Conservation (phyloP, 2,113 vertebrate genomes). For the Hymenochirus boettgeri region DNA sequence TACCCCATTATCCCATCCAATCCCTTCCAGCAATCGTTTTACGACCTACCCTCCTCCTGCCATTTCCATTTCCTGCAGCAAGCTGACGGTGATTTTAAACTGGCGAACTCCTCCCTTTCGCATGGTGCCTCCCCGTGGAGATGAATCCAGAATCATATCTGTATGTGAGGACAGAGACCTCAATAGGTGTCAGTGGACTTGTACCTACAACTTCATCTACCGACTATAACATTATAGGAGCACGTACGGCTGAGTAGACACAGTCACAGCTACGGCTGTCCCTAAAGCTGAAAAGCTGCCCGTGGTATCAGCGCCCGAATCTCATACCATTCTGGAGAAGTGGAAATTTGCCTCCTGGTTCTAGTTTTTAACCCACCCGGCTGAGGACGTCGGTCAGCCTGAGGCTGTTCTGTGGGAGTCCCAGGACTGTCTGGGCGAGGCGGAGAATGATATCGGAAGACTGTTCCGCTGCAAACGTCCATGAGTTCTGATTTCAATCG, state of each 20-base stretch:
- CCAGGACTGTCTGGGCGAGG: conserved; percentile 70
- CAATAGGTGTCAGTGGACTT: too few species aligned
- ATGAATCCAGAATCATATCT: conserved; percentile 95
- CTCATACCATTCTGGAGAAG: too few species aligned
- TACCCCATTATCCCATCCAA: too few species aligned
- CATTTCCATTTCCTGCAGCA: conserved; percentile 79
- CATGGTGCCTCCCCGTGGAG: conserved; percentile 73
- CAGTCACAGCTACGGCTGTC: too few species aligned
- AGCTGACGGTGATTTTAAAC: conserved; percentile 87
- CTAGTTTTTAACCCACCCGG: conserved; percentile 70
- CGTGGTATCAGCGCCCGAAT: too few species aligned
- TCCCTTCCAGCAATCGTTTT: too few species aligned
- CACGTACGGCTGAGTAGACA: too few species aligned
- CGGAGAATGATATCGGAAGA: conserved; percentile 81
- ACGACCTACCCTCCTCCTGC: conserved; percentile 91
- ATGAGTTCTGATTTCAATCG: conserved; percentile 86
- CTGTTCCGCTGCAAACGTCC: conserved; percentile 77
- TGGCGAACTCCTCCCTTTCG: conserved; percentile 90
- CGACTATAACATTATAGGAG: too few species aligned
- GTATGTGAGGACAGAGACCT: conserved; percentile 16
- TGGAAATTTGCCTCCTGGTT: too few species aligned
- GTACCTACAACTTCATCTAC: too few species aligned
- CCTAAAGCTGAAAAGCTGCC: too few species aligned
- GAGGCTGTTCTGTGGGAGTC: conserved; percentile 82
- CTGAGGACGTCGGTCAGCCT: conserved; percentile 91